Evolutionary conservation across 2,888 invertebrate species (phyloP).

Genomic region (Glaucopsyche alexis): DNA sequence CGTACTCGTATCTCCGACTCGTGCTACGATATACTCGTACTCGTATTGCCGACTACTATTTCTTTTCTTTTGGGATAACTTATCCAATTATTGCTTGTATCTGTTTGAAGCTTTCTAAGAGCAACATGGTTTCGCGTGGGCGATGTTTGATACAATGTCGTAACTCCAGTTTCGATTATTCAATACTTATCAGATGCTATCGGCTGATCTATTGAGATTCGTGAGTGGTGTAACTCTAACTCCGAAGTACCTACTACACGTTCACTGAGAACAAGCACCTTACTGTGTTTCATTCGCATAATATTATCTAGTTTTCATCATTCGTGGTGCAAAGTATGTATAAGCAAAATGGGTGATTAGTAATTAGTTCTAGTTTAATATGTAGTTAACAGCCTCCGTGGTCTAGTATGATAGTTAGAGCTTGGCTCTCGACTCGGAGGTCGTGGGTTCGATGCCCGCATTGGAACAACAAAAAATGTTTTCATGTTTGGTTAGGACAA

Average conservation of each 20-base stretch:
- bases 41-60: too few species aligned
- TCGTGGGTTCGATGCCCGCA: too few species aligned
- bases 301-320: background rate
- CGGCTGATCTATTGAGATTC: conserved; percentile 11
- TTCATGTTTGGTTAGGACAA: too few species aligned
- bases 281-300: background rate
- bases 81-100: conserved; percentile 5
- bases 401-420: too few species aligned
- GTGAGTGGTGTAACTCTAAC: conserved; percentile 13
- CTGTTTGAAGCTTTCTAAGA: conserved; percentile 13
- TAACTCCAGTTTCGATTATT: background rate
- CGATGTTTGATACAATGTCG: conserved; percentile 11
- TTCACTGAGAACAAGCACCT: background rate
- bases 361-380: too few species aligned
- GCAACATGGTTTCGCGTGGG: conserved; percentile 6
- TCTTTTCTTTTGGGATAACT: background rate
- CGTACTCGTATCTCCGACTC: too few species aligned
- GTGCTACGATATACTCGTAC: too few species aligned
- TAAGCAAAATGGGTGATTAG: too few species aligned
- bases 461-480: too few species aligned
- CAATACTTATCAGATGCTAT: conserved; percentile 20
- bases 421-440: too few species aligned
- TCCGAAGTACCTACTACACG: background rate
- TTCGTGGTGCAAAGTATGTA: background rate
- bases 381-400: too few species aligned